Evolutionary conservation across 2,113 vertebrate species (phyloP).

Genomic region (Seriola aureovittata): DNA sequence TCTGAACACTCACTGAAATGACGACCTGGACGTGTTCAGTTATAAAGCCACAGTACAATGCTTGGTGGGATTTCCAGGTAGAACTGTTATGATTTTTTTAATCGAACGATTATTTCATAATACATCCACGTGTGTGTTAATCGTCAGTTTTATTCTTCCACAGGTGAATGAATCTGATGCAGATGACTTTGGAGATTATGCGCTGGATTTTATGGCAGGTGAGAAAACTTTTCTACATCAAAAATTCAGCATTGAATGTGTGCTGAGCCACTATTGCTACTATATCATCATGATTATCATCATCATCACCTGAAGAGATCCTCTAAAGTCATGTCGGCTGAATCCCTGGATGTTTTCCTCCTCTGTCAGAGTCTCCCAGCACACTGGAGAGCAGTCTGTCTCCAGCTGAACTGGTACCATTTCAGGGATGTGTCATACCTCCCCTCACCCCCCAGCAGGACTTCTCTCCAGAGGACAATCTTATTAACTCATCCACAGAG

Average conservation of each 20-base stretch:
- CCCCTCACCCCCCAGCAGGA: conserved; percentile 67
- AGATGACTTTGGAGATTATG: conserved; percentile 87
- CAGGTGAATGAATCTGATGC: conserved; percentile 75
- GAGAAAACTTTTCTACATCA: conserved; percentile 60
- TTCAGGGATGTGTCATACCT: conserved; percentile 80
- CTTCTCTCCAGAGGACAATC: not conserved
- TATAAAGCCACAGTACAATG: conserved; percentile 12
- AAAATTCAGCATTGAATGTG: not conserved
- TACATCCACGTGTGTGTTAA: not conserved
- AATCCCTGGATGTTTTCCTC: not conserved
- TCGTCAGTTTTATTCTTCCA: not conserved
- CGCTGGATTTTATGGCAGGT: conserved; percentile 87
- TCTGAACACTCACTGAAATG: conserved; percentile 42
- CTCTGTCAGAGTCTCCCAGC: conserved; percentile 80
- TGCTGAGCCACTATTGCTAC: not conserved
- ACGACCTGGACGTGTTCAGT: conserved; percentile 46
- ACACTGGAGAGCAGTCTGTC: conserved; percentile 82
- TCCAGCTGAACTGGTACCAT: conserved; percentile 82
- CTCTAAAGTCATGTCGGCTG: not conserved
- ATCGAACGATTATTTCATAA: rapidly evolving
- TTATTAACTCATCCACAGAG: conserved; percentile 30
- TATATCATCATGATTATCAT: not conserved
- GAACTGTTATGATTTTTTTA: conserved; percentile 21
- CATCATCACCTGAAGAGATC: not conserved
- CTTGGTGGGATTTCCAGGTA: conserved; percentile 76